A percentile compares a stretch with the other conserved stretches of the same genome.
Evolutionary conservation across 2,113 vertebrate species (phyloP).

Genomic region (Embiotoca jacksoni): DNA sequence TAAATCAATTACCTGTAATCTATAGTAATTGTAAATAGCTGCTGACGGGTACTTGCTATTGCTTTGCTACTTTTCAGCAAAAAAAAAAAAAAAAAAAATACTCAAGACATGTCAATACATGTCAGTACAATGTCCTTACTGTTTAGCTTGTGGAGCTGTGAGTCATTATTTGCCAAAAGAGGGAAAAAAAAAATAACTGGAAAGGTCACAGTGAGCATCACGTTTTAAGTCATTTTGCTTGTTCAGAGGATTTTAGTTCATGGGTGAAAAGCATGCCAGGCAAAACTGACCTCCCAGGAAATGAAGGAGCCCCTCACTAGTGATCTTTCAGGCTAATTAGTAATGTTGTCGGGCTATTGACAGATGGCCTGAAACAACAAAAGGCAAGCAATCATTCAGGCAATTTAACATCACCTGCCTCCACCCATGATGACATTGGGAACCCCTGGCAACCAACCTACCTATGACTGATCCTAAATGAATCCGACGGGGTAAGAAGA

Average conservation of each 20-base stretch:
- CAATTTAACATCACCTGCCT: conserved; percentile 13
- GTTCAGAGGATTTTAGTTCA: background rate
- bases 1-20: conserved; percentile 22
- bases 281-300: background rate
- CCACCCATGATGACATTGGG: background rate
- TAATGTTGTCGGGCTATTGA: conserved; percentile 7
- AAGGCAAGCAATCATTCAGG: conserved; percentile 23
- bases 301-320: background rate
- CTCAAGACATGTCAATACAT: conserved; percentile 60
- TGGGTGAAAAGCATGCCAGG: background rate
- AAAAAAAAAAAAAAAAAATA: background rate
- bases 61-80: conserved; percentile 27
- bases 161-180: conserved; percentile 34
- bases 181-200: background rate
- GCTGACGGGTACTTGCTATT: background rate
- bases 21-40: conserved; percentile 12
- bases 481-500: background rate
- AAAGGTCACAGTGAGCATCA: conserved; percentile 25
- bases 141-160: conserved; percentile 39
- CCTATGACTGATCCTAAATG: conserved; percentile 1
- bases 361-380: conserved; percentile 26
- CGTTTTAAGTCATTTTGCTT: background rate
- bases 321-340: too few relatives aligned
- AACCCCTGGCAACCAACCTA: background rate
- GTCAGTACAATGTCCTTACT: conserved; percentile 41